Conservation (phyloP, 1,140 invertebrate species). For the Cherax destructor region DNA sequence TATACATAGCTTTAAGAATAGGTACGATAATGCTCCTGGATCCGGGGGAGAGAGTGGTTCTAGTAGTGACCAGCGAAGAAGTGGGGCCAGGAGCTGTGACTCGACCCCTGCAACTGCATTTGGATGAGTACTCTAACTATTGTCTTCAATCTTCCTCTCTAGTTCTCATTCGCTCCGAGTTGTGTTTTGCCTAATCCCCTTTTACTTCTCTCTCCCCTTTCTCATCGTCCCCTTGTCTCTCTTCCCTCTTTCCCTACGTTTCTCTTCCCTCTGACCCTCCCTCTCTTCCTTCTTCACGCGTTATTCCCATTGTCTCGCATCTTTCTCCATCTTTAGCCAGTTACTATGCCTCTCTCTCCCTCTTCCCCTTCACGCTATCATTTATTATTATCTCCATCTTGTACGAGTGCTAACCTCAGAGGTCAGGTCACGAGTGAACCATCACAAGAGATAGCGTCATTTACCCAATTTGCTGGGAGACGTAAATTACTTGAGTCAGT, state of each 20-base stretch:
- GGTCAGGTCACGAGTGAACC: neutral
- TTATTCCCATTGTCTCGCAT: neutral
- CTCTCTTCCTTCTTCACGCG: neutral
- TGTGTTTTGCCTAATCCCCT: neutral
- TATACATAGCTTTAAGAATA: too few species aligned
- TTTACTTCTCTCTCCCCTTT: neutral
- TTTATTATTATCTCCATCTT: neutral
- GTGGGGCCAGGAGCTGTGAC: too few species aligned
- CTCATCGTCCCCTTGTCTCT: neutral
- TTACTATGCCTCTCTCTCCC: neutral
- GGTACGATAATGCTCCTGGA: too few species aligned
- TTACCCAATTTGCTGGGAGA: neutral
- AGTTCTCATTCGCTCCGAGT: too few species aligned
- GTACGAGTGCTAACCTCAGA: neutral
- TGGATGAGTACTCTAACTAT: too few species aligned
- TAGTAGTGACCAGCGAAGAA: too few species aligned
- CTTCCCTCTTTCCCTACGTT: too few species aligned
- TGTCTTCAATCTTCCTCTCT: too few species aligned
- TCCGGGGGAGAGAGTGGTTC: too few species aligned
- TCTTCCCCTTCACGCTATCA: neutral
- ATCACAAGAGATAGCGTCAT: slow-evolving; percentile 1
- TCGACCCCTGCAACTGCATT: too few species aligned
- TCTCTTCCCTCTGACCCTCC: neutral
- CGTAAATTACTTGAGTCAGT: neutral
- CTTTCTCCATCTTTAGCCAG: neutral